Evolutionary conservation across 2,797 vertebrate genomes (phyloP).

Genomic region (Bucorvus abyssinicus): DNA sequence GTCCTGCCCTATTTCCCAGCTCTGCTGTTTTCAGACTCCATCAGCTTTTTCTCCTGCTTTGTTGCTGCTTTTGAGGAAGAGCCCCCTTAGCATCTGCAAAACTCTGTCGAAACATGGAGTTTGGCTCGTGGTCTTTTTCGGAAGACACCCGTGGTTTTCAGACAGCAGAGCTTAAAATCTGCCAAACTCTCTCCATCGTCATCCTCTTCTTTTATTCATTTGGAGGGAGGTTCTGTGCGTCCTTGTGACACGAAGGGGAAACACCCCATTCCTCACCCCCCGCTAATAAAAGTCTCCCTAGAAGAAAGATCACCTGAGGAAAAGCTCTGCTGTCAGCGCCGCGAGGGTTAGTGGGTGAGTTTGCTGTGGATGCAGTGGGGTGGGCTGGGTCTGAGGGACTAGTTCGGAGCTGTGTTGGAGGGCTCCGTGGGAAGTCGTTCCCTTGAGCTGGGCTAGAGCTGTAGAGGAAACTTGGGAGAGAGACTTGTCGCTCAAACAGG

Average conservation of each 20-base stretch:
- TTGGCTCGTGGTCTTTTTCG: neutral
- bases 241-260: neutral
- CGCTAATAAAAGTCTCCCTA: neutral
- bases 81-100: neutral
- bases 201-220: neutral
- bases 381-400: neutral
- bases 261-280: neutral
- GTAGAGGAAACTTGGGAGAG: neutral
- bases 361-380: neutral
- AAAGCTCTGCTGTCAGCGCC: neutral
- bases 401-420: too few species aligned
- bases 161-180: neutral
- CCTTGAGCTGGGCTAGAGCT: neutral
- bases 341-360: neutral
- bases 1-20: neutral
- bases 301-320: neutral
- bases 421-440: neutral
- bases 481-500: neutral
- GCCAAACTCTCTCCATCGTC: neutral
- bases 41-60: neutral
- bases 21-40: neutral
- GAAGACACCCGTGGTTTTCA: neutral
- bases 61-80: neutral
- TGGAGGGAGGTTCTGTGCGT: neutral
- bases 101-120: neutral